These are phyloP conservation scores for Phylloscopus trochiloides DNA, from an alignment of 2,113 vertebrate genomes.

Conservation along the genomic window DNA sequence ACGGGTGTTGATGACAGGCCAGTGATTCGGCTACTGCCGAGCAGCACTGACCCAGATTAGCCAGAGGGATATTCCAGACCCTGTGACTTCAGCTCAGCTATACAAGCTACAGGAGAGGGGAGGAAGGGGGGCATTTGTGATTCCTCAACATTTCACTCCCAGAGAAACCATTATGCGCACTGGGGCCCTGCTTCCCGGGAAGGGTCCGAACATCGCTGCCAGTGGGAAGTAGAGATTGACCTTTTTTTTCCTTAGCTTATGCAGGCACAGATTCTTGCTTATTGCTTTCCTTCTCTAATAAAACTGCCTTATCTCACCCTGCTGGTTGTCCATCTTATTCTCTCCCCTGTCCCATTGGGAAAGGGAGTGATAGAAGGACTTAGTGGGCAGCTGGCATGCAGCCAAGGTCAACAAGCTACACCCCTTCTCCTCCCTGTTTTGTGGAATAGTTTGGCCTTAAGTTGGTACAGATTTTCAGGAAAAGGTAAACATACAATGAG, in stretches of 20 bases:
- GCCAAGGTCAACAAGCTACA: neutral
- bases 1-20: neutral
- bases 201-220: neutral
- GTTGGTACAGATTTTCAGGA: neutral
- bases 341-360: neutral
- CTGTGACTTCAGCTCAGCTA: neutral
- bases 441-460: neutral
- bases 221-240: neutral
- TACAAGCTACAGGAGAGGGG: neutral
- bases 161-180: neutral
- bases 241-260: neutral
- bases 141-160: neutral
- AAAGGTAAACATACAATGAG: neutral
- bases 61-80: neutral
- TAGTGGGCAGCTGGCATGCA: neutral
- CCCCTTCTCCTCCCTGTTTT: neutral
- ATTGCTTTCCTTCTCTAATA: neutral
- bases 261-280: neutral
- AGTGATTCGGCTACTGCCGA: neutral
- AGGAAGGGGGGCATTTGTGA: neutral
- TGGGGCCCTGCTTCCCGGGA: neutral
- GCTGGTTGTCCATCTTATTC: neutral
- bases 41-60: neutral
- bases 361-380: rapidly evolving
- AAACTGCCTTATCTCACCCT: neutral